phyloP scores from a whole-genome alignment of 2,888 invertebrate genomes.

The Oxytorus armatus region DNA sequence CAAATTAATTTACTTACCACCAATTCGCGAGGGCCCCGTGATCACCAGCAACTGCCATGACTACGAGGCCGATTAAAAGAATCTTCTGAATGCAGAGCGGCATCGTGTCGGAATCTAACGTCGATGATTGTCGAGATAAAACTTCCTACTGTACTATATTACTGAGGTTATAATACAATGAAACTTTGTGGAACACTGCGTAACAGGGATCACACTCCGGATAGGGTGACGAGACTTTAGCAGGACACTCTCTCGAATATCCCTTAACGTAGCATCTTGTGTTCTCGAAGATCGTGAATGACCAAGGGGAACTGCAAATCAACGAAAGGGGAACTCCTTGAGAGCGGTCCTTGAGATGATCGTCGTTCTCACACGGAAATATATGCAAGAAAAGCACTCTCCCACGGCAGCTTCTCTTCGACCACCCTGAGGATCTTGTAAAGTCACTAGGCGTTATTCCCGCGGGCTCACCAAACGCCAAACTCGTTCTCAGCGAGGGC shows the following conservation, averaged over 20 bases:
- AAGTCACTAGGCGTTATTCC: conserved; percentile 47
- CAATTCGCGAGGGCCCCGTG: conserved; percentile 82
- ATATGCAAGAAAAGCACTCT: conserved; percentile 23
- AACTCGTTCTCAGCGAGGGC: conserved; percentile 52
- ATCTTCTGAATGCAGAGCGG: conserved; percentile 68
- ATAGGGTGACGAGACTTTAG: background rate
- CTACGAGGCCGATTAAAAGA: conserved; percentile 71
- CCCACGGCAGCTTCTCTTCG: conserved; percentile 33
- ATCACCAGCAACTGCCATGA: conserved; percentile 77
- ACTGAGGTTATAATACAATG: conserved; percentile 6
- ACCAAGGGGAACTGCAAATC: background rate
- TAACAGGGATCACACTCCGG: conserved; percentile 21
- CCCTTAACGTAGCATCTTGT: conserved; percentile 12
- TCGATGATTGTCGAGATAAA: conserved; percentile 35
- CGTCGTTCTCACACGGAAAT: conserved; percentile 34
- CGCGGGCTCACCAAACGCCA: conserved; percentile 46
- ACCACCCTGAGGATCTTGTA: conserved; percentile 57
- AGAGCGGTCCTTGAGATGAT: conserved; percentile 25
- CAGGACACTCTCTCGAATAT: conserved; percentile 1
- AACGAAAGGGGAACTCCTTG: conserved; percentile 7
- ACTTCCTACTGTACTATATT: conserved; percentile 19
- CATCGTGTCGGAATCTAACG: conserved; percentile 70
- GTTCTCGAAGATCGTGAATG: background rate
- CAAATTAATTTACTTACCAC: conserved; percentile 79
- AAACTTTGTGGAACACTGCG: conserved; percentile 42